These are phyloP conservation scores for Lithophane ornitopus DNA, from an alignment of 2,888 invertebrate genomes.

Conservation along the genomic window DNA sequence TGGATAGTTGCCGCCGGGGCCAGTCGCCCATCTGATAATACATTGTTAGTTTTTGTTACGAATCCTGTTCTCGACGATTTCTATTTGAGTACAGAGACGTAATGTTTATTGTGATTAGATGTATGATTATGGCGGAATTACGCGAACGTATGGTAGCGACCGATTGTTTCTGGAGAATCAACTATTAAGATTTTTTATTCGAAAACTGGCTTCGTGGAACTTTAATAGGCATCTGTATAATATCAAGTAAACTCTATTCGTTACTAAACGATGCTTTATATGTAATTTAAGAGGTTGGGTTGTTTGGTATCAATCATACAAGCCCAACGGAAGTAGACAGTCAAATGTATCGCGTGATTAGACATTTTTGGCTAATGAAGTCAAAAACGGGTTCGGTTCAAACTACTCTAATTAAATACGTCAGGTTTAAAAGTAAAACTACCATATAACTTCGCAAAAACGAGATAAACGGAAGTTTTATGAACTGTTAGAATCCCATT, in stretches of 20 bases:
- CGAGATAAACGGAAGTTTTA: conserved; percentile 35
- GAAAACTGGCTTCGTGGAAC: conserved; percentile 20
- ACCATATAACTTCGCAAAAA: conserved; percentile 54
- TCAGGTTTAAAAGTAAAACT: conserved; percentile 37
- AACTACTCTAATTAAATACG: conserved; percentile 51
- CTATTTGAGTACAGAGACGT: conserved; percentile 59
- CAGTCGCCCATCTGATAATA: conserved; percentile 72
- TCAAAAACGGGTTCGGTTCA: conserved; percentile 51
- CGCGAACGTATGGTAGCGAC: conserved; percentile 38
- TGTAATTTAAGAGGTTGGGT: conserved; percentile 31
- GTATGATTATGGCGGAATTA: conserved; percentile 60
- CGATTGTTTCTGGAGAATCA: conserved; percentile 43
- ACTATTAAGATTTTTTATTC: conserved; percentile 26
- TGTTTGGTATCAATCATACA: conserved; percentile 47
- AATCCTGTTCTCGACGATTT: conserved; percentile 68
- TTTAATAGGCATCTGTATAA: conserved; percentile 26
- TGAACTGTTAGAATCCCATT: conserved; percentile 33
- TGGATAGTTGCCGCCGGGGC: conserved; percentile 74
- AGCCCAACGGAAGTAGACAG: conserved; percentile 49
- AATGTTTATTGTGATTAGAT: conserved; percentile 63
- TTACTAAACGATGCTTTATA: conserved; percentile 27
- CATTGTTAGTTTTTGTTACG: conserved; percentile 68
- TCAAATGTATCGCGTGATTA: conserved; percentile 52
- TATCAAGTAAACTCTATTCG: conserved; percentile 27
- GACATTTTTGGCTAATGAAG: conserved; percentile 58